phyloP scores from a whole-genome alignment of 1,140 invertebrate genomes.

The Aethina tumida region DNA sequence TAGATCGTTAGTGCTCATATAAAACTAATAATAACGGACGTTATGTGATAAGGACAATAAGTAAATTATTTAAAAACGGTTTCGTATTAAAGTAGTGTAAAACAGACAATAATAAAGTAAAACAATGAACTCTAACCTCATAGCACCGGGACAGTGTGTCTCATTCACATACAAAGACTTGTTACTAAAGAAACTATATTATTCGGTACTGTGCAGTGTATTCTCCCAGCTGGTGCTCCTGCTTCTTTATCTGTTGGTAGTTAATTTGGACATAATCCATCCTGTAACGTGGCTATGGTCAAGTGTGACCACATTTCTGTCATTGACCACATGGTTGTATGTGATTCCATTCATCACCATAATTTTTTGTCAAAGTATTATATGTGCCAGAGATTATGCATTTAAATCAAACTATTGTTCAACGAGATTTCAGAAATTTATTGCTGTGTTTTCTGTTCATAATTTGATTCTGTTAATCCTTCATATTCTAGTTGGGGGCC shows the following conservation, averaged over 20 bases:
- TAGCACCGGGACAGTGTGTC: constrained; percentile 1
- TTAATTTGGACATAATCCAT: constrained; percentile 43
- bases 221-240: constrained; percentile 42
- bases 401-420: constrained; percentile 41
- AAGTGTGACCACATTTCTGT: constrained; percentile 40
- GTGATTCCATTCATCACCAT: constrained; percentile 42
- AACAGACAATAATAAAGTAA: too few relatives aligned
- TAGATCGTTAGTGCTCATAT: too few relatives aligned
- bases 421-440: constrained; percentile 50
- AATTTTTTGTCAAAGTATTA: constrained; percentile 45
- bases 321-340: constrained; percentile 44
- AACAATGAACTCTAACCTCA: constrained; percentile 23
- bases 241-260: constrained; percentile 40
- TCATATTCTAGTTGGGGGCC: constrained; percentile 47
- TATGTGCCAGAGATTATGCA: constrained; percentile 49
- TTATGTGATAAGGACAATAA: too few relatives aligned
- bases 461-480: constrained; percentile 46
- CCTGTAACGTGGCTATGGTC: constrained; percentile 41
- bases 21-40: too few relatives aligned
- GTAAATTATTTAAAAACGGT: too few relatives aligned
- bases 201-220: constrained; percentile 40
- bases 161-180: constrained; percentile 36
- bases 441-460: constrained; percentile 47
- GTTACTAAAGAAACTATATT: constrained; percentile 37
- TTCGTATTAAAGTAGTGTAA: too few relatives aligned